A percentile compares a stretch with the other conserved stretches of the same genome.
These are phyloP conservation scores for Paracanthobrama guichenoti DNA, from an alignment of 2,113 vertebrate species.

Conservation along the genomic window DNA sequence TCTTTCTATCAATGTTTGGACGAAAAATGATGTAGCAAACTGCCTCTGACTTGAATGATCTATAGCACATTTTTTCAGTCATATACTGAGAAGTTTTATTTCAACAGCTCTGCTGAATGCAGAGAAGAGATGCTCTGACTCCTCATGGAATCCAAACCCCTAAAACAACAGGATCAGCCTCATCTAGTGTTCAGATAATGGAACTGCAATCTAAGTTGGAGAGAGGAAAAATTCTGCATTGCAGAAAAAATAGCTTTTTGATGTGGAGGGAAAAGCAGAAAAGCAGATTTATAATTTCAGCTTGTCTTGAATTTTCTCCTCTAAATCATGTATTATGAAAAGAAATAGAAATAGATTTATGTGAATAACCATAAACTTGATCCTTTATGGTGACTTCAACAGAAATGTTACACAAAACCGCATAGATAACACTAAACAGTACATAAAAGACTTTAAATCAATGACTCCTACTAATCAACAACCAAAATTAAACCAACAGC, in stretches of 20 bases:
- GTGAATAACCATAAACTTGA: background rate
- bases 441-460: background rate
- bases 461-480: background rate
- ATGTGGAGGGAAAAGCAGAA: background rate
- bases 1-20: conserved; percentile 15
- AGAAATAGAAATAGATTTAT: background rate
- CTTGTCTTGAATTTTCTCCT: too few relatives aligned
- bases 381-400: background rate
- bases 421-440: background rate
- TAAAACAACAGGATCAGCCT: conserved; percentile 47
- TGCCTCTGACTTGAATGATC: background rate
- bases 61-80: conserved; percentile 8
- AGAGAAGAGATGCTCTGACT: background rate
- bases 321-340: background rate
- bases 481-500: background rate
- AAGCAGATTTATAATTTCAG: background rate
- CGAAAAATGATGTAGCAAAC: background rate
- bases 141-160: background rate
- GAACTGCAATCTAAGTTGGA: conserved; percentile 28
- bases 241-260: background rate
- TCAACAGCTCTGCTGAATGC: background rate
- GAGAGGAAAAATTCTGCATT: background rate
- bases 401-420: background rate
- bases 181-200: conserved; percentile 50
- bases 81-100: conserved; percentile 8